phyloP scores from a whole-genome alignment of 2,797 vertebrate species.

The Sebastes glaucus region DNA sequence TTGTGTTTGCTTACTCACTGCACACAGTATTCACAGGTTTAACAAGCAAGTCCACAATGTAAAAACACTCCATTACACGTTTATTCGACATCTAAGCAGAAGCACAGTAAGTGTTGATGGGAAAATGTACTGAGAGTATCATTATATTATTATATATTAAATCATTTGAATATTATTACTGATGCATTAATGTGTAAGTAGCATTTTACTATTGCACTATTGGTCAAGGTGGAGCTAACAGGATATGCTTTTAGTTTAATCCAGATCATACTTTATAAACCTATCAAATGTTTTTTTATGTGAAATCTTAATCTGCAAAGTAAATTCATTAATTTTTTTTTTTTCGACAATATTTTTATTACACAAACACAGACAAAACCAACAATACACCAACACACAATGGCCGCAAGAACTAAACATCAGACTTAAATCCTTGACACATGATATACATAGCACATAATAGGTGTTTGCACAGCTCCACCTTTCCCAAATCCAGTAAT shows the following conservation, averaged over 20 bases:
- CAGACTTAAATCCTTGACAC: no score
- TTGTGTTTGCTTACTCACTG: not conserved
- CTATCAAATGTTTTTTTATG: not conserved
- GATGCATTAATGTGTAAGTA: not conserved
- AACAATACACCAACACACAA: no score
- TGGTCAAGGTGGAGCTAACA: not conserved
- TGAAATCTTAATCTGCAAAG: not conserved
- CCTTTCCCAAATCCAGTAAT: not conserved
- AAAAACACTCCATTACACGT: not conserved
- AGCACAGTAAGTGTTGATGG: not conserved
- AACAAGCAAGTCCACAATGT: not conserved
- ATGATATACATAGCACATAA: no score
- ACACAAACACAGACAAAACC: no score
- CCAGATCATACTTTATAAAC: no score
- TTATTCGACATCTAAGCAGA: not conserved
- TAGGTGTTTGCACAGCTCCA: not conserved
- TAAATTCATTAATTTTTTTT: not conserved
- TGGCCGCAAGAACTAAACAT: no score
- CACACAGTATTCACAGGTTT: not conserved
- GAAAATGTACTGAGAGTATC: not conserved
- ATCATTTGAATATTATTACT: not conserved
- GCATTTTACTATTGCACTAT: not conserved
- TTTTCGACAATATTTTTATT: not conserved
- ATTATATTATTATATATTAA: not conserved
- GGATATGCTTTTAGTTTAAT: no score